Percentiles rank a stretch among this genome's conserved stretches.
Conservation (phyloP, 1,140 invertebrate genomes). For the Ganaspis sp. region DNA sequence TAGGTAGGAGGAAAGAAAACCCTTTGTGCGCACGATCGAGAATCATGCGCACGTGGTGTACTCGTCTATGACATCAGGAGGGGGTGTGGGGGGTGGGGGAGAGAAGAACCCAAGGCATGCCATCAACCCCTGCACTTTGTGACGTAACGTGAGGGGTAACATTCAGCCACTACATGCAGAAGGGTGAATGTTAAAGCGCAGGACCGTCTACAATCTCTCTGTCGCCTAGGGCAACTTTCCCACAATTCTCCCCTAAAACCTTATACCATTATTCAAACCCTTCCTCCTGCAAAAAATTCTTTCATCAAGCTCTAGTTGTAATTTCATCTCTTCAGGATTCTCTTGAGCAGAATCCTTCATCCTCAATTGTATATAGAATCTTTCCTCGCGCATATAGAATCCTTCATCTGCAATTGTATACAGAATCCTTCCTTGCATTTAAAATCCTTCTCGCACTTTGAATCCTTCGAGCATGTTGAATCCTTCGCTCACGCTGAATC, state of each 20-base stretch:
- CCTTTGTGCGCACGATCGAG: constrained; percentile 18
- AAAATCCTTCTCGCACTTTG: neutral
- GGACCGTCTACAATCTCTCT: constrained; percentile 6
- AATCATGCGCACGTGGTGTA: constrained; percentile 29
- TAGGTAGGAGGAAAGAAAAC: neutral
- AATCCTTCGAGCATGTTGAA: neutral
- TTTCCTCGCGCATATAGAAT: neutral
- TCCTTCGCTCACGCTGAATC: too few species aligned
- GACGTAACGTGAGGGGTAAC: constrained; percentile 20
- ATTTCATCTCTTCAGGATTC: constrained; percentile 9
- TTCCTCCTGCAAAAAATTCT: neutral
- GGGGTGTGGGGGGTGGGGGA: too few species aligned
- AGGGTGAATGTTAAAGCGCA: constrained; percentile 31
- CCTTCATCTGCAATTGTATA: neutral
- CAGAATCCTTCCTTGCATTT: neutral
- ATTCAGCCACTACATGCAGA: constrained; percentile 17
- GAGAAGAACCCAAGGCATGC: constrained; percentile 9
- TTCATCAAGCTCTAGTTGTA: constrained; percentile 13
- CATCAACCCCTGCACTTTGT: constrained; percentile 29
- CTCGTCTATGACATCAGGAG: constrained; percentile 21
- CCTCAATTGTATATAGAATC: constrained; percentile 9
- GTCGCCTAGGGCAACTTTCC: constrained; percentile 12
- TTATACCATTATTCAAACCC: constrained; percentile 12
- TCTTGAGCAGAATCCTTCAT: constrained; percentile 13
- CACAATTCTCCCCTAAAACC: constrained; percentile 25